Base-by-base conservation (phyloP, 2,797 vertebrate genomes). In the Limosa lapponica region DNA sequence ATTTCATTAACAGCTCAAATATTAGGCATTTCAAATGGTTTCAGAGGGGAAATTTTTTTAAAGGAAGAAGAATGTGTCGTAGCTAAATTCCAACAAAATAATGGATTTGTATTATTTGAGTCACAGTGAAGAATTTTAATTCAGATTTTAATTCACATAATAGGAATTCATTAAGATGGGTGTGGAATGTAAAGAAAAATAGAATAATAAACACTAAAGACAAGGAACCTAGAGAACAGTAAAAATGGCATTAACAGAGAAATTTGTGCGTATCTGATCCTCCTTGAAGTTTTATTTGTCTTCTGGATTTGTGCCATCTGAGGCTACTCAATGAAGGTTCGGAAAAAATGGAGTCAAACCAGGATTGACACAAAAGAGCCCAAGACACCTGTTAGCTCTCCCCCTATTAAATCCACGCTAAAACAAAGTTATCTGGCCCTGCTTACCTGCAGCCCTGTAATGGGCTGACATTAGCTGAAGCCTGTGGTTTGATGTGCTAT, bases 391-490 rank as follows among this genome's bases (percentile, higher is more conserved):
- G 73, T 78, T 92, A n/a, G 32, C 71, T 77, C 86, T 82, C 62
- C 66, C 70, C 82, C 55, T 59, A 36, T 39, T 82, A 95, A 69
- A 69, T 44, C 71, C 74, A 24, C 11, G 27, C 90, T 75, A 28
- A 90, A 57, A 46, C 11, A 16, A 39, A 80, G 72, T 52, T 59
- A 44, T 27, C 61, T 91, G 82, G 70, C 93, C 93, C 78, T 97
- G 95, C 97, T 97, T 97, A 98, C 98, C 98, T 98, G 98, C 96
- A 92, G 96, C 96, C 88, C 95, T 89, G 96, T 97, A 97, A 97
- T 97, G 98, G 98, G 97, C 94, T 96, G 98, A n/a, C 95, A 79
- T 69, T 54, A 97, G 98, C 97, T 94, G 96, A 94, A 98, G 97
- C 94, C 97, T 13, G 80, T 51, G 74, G 94, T 90, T 90, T 95